These are phyloP conservation scores for Epinephelus awoara DNA, from an alignment of 2,797 vertebrate genomes.

Conservation along the genomic window DNA sequence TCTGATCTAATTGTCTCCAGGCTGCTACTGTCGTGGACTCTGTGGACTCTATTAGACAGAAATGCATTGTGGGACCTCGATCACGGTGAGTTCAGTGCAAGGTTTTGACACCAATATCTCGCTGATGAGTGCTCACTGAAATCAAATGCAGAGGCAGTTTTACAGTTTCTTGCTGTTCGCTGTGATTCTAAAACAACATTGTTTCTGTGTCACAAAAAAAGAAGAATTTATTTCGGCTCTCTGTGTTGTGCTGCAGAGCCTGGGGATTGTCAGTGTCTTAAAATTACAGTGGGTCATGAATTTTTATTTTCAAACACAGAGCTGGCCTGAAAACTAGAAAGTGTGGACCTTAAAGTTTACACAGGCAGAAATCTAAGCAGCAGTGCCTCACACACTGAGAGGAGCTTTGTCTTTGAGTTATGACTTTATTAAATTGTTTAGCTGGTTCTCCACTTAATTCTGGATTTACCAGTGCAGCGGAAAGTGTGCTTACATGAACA, in stretches of 20 bases:
- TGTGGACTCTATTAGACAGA: constrained; percentile 30
- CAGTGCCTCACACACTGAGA: neutral
- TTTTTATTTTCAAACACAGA: constrained; percentile 11
- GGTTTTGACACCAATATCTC: constrained; percentile 20
- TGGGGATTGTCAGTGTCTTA: neutral
- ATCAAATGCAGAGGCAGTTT: neutral
- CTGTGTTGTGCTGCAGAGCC: neutral
- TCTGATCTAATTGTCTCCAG: constrained; percentile 61
- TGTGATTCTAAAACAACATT: neutral
- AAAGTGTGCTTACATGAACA: no score
- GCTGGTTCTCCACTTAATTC: neutral
- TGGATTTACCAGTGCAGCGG: neutral
- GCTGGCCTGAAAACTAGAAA: neutral
- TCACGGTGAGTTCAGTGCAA: neutral
- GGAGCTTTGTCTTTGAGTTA: neutral
- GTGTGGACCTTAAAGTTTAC: constrained; percentile 15
- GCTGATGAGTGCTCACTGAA: constrained; percentile 21
- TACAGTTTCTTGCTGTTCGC: neutral
- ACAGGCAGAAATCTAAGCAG: neutral
- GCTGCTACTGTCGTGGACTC: constrained; percentile 28
- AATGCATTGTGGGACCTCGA: constrained; percentile 43
- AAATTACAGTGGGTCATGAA: constrained; percentile 17
- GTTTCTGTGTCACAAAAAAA: neutral
- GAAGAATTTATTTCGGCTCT: no score
- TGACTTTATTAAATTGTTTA: neutral